phyloP scores from a whole-genome alignment of 92 coral and sea anemone genomes.

The Epizoanthus stellaris region DNA sequence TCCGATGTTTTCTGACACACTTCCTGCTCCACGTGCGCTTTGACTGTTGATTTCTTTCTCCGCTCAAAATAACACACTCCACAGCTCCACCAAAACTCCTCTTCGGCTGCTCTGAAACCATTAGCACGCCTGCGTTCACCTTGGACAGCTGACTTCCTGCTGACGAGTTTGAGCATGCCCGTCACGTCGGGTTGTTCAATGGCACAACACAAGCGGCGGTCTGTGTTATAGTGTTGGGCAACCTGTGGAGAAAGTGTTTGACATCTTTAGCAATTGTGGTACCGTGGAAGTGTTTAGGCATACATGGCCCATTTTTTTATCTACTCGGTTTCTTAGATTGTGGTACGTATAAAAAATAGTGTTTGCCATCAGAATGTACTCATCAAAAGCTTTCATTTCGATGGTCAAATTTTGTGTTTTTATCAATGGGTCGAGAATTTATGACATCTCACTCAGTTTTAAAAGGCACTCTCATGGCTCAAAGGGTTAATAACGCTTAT shows the following conservation, averaged over 20 bases:
- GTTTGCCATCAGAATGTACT: too few relatives aligned
- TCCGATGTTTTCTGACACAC: conserved; percentile 58
- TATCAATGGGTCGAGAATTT: too few relatives aligned
- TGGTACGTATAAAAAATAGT: too few relatives aligned
- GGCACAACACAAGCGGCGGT: conserved; percentile 61
- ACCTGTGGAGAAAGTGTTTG: conserved; percentile 49
- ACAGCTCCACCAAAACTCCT: conserved; percentile 63
- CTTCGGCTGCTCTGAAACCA: conserved; percentile 47
- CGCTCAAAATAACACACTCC: conserved; percentile 64
- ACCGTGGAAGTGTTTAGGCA: background rate
- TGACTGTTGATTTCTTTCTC: conserved; percentile 65
- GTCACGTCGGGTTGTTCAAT: conserved; percentile 82
- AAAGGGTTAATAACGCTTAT: too few relatives aligned
- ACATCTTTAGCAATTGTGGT: background rate
- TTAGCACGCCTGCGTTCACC: conserved; percentile 49
- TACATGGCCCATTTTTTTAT: background rate
- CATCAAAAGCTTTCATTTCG: too few relatives aligned
- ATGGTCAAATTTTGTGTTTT: too few relatives aligned
- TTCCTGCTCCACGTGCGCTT: conserved; percentile 54
- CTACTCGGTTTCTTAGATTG: background rate
- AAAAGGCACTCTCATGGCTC: too few relatives aligned
- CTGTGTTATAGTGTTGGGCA: conserved; percentile 60
- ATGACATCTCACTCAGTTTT: too few relatives aligned
- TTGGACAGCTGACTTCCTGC: conserved; percentile 41
- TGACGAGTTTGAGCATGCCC: conserved; percentile 76